Evolutionary conservation across 2,113 vertebrate genomes (phyloP), one percentile per base, ranked within the genome.

Genomic region (Okapia johnstoni): DNA sequence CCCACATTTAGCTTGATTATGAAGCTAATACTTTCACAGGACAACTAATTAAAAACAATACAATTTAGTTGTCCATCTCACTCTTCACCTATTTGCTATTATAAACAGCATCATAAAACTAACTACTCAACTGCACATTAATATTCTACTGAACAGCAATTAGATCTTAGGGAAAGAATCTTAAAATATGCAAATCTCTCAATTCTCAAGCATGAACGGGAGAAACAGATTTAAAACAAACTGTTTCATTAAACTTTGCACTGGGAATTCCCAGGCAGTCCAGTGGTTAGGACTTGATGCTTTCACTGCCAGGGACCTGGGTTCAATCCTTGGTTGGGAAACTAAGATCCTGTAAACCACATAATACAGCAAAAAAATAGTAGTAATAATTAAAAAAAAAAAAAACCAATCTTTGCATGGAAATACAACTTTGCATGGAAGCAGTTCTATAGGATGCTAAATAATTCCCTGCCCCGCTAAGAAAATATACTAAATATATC

Each of bases 191-290:
- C 36, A 88, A 80, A 46, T 14, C 77, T 79, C 43, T 92, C 60
- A 94, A 89, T 60, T 48, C 92, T 63, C 77, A 94, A 90, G 40
- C 58, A 94, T 83, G 40, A 95, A 63, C 25, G 8, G 28, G 28
- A 90, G 60, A 92, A 96, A 96, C 46, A 88, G 8, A 85, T 80
- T 86, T 86, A 84, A 95, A 88, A 92, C 40, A 66, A 96, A 88
- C 81, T 46, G 66, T 84, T 89, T 90, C 80, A 85, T 92, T 61
- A 63, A 63, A 90, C 85, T 92, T 83, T 46, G 7, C 40, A 91
- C 16, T 80, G 77, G 77, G 17, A 50, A 80, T 80, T 52, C 48
- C 48, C 48, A 33, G 28, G 77, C 16, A 52, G 77, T 80, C 17
- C 77, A 52, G 77, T 80, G 30, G 17, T 33, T 80, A 19, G 30